These are phyloP conservation scores for Myotis myotis DNA, from an alignment of 2,797 vertebrate species.

Conservation along the genomic window DNA sequence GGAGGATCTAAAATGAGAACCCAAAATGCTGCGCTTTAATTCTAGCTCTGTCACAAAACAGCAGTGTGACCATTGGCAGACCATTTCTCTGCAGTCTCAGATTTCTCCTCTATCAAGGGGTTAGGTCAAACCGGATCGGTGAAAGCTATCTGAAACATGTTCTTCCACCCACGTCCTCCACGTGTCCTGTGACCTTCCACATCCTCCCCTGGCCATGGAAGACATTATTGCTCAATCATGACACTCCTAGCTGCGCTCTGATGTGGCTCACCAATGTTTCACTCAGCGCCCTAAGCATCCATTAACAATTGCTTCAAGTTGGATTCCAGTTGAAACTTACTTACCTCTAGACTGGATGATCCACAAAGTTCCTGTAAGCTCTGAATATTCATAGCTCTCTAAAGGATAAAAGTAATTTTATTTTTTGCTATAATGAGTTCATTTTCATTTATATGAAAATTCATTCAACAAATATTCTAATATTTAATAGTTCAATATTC, in stretches of 20 bases:
- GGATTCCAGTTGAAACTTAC: not conserved
- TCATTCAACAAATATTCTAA: constrained; percentile 1
- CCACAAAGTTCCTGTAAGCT: not conserved
- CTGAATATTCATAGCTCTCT: not conserved
- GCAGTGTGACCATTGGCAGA: not conserved
- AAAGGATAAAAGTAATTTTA: not conserved
- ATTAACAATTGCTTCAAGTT: not conserved
- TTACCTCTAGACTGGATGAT: not conserved
- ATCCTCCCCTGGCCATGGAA: not conserved
- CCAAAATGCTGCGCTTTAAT: not conserved
- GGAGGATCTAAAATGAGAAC: not conserved
- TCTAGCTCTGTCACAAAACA: not conserved
- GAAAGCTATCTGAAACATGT: not conserved
- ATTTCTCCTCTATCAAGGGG: not conserved
- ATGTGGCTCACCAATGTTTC: not conserved
- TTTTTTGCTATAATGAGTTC: not conserved
- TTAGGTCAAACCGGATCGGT: not conserved
- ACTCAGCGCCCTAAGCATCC: not conserved
- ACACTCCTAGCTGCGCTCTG: not conserved
- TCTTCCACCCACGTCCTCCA: not conserved
- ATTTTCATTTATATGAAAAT: constrained; percentile 31
- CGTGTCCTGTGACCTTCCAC: not conserved
- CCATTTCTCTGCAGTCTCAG: not conserved
- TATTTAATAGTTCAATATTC: not conserved
- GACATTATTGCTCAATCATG: not conserved